These are phyloP conservation scores for Myotis davidii DNA, from an alignment of 2,113 vertebrate species.

Conservation along the genomic window DNA sequence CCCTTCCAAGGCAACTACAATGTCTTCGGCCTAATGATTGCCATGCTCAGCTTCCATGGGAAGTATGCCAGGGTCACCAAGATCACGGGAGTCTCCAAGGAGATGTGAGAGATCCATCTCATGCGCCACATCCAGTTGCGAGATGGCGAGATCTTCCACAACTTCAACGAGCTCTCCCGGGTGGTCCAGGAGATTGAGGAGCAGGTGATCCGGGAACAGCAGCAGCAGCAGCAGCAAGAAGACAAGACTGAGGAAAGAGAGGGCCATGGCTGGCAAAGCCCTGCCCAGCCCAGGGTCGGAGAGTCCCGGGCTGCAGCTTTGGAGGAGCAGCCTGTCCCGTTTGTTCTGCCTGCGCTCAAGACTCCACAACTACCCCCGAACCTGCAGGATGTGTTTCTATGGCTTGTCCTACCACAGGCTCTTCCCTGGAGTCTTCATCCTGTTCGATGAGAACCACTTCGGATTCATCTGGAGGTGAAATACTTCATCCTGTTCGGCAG, in stretches of 20 bases:
- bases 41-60: no score
- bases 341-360: conserved; percentile 87
- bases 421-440: conserved; percentile 95
- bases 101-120: conserved; percentile 94
- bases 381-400: conserved; percentile 94
- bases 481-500: conserved; percentile 83
- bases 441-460: conserved; percentile 96
- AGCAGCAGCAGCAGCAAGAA: conserved; percentile 74
- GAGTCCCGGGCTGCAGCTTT: no score
- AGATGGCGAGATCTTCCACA: conserved; percentile 89
- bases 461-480: conserved; percentile 94
- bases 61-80: no score
- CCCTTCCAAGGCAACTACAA: conserved; percentile 99
- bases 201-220: conserved; percentile 86
- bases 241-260: background rate
- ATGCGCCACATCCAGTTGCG: conserved; percentile 91
- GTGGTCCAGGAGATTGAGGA: conserved; percentile 91
- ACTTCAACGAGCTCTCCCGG: conserved; percentile 76
- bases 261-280: no score
- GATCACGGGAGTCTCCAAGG: conserved; percentile 96
- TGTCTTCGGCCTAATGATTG: conserved; percentile 93
- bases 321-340: no score
- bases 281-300: no score
- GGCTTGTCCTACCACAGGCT: conserved; percentile 97
- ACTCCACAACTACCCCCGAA: conserved; percentile 95